These are phyloP conservation scores for Mycetomoellerius zeteki DNA, from an alignment of 1,140 invertebrate genomes.

Conservation along the genomic window DNA sequence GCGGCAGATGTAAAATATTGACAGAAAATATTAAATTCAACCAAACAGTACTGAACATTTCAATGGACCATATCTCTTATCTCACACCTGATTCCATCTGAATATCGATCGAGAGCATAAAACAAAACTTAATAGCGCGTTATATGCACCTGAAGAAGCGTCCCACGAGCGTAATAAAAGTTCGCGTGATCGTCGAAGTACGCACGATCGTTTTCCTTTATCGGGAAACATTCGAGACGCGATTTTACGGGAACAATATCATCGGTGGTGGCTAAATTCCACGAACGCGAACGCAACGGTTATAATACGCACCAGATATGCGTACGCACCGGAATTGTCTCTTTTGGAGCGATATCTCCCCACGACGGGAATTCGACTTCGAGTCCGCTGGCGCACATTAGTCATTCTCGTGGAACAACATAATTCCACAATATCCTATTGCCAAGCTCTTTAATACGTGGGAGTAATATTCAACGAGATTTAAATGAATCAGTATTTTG, in stretches of 20 bases:
- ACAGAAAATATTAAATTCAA: not conserved
- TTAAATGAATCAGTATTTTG: not conserved
- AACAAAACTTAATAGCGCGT: slow-evolving; percentile 7
- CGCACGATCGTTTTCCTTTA: slow-evolving; percentile 32
- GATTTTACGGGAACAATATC: slow-evolving; percentile 14
- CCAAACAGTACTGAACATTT: not conserved
- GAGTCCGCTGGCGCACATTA: not conserved
- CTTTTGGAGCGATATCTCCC: not conserved
- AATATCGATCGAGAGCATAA: not conserved
- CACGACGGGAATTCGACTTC: slow-evolving; percentile 22
- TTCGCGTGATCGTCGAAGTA: not conserved
- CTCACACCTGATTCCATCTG: not conserved
- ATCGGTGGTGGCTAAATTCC: slow-evolving; percentile 14
- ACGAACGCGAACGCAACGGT: not conserved
- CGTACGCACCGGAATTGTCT: not conserved
- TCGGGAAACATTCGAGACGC: not conserved
- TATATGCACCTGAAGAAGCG: not conserved
- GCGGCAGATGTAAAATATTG: not conserved
- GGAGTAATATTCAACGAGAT: slow-evolving; percentile 5
- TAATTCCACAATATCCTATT: slow-evolving; percentile 14
- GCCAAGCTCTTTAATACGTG: not conserved
- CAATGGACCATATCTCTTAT: not conserved
- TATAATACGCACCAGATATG: not conserved
- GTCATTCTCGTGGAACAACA: not conserved
- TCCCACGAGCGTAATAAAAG: slow-evolving; percentile 14